Evolutionary conservation across 2,113 vertebrate genomes (phyloP).

Genomic region (Leucosticte australis): DNA sequence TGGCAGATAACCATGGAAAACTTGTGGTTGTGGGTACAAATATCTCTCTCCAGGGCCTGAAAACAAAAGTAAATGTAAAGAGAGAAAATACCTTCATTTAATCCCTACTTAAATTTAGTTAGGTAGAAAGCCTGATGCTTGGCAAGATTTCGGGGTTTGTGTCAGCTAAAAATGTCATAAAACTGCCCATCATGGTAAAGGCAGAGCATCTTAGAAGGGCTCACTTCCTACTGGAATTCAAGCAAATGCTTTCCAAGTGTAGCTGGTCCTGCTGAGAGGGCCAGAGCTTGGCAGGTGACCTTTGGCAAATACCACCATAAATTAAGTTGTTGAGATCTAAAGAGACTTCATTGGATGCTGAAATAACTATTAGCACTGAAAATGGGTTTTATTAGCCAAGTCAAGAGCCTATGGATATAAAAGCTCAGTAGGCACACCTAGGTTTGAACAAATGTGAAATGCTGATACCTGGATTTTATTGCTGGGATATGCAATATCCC

Average conservation of each 20-base stretch:
- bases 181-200: neutral
- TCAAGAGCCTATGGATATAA: neutral
- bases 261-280: neutral
- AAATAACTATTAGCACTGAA: neutral
- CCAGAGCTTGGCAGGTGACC: neutral
- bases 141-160: neutral
- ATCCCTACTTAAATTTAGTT: neutral
- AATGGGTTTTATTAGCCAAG: neutral
- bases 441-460: neutral
- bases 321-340: neutral
- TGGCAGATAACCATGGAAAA: neutral
- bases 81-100: neutral
- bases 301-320: neutral
- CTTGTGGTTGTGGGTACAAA: neutral
- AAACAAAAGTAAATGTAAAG: neutral
- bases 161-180: neutral
- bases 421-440: rapidly evolving
- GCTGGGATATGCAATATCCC: no score
- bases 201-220: neutral
- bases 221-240: neutral
- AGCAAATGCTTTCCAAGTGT: neutral
- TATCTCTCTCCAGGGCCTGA: neutral
- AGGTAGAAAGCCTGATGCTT: neutral
- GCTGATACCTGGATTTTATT: neutral
- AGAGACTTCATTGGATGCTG: neutral